phyloP scores from a whole-genome alignment of 1,140 invertebrate species.

The Oreohelix idahoensis region DNA sequence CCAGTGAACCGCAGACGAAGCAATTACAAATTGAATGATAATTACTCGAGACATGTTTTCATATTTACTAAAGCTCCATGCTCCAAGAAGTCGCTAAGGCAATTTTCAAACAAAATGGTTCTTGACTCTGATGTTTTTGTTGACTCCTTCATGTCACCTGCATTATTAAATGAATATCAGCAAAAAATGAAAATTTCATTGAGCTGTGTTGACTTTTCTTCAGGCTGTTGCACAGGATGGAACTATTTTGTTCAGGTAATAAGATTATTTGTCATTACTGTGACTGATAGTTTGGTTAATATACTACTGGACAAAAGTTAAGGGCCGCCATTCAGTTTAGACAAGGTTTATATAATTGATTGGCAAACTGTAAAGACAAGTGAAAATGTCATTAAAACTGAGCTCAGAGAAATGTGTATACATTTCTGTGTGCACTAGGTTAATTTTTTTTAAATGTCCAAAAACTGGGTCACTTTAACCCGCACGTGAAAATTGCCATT shows the following conservation, averaged over 20 bases:
- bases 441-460: too few species aligned
- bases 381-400: too few species aligned
- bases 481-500: too few species aligned
- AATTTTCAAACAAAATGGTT: conserved; percentile 34
- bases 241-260: background rate
- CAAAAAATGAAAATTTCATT: conserved; percentile 23
- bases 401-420: too few species aligned
- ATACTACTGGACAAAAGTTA: too few species aligned
- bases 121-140: conserved; percentile 33
- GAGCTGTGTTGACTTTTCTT: conserved; percentile 24
- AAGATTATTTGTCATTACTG: background rate
- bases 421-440: too few species aligned
- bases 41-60: conserved; percentile 15
- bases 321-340: too few species aligned
- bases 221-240: background rate
- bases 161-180: conserved; percentile 27
- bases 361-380: too few species aligned
- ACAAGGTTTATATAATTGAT: too few species aligned
- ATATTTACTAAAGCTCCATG: conserved; percentile 19
- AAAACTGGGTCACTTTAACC: too few species aligned
- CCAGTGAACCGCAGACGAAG: background rate
- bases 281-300: too few species aligned
- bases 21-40: background rate
- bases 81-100: background rate
- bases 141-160: conserved; percentile 35